Conservation (phyloP, 1,140 invertebrate genomes). For the Heliconius melpomene region DNA sequence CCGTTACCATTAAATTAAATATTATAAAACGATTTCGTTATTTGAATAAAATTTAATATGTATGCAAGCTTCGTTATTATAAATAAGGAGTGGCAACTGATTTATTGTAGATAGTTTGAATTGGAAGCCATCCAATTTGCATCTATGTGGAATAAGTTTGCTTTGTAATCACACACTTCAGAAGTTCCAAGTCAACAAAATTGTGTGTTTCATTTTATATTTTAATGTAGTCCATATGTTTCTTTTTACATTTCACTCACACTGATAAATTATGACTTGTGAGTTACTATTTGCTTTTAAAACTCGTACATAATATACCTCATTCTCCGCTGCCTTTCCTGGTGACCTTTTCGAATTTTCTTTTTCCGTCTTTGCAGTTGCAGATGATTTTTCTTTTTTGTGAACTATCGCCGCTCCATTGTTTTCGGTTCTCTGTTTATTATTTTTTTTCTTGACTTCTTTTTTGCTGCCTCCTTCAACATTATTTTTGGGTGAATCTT, state of each 20-base stretch:
- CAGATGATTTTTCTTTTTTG: conserved; percentile 59
- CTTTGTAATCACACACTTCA: conserved; percentile 42
- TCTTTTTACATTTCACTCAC: conserved; percentile 5
- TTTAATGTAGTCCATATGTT: conserved; percentile 20
- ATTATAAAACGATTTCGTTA: conserved; percentile 12
- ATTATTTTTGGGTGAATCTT: conserved; percentile 81
- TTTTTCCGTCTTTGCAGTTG: conserved; percentile 60
- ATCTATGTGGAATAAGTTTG: conserved; percentile 41
- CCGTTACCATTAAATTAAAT: neutral
- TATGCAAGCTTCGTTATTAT: conserved; percentile 29
- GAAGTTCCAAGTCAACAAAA: conserved; percentile 38
- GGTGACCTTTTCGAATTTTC: conserved; percentile 56
- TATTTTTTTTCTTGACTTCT: conserved; percentile 81
- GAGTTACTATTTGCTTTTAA: neutral
- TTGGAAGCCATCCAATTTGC: conserved; percentile 44
- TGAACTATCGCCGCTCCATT: conserved; percentile 63
- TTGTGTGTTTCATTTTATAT: conserved; percentile 35
- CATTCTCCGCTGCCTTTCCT: conserved; percentile 53
- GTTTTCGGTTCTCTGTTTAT: conserved; percentile 71
- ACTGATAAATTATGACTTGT: neutral
- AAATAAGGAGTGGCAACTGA: conserved; percentile 38
- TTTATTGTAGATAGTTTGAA: conserved; percentile 41
- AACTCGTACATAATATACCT: conserved; percentile 48
- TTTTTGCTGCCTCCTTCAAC: conserved; percentile 79
- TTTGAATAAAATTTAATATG: conserved; percentile 26